Percentiles rank a stretch among this genome's conserved stretches.
phyloP scores from a whole-genome alignment of 2,113 vertebrate species.

The Zosterops hypoxanthus region DNA sequence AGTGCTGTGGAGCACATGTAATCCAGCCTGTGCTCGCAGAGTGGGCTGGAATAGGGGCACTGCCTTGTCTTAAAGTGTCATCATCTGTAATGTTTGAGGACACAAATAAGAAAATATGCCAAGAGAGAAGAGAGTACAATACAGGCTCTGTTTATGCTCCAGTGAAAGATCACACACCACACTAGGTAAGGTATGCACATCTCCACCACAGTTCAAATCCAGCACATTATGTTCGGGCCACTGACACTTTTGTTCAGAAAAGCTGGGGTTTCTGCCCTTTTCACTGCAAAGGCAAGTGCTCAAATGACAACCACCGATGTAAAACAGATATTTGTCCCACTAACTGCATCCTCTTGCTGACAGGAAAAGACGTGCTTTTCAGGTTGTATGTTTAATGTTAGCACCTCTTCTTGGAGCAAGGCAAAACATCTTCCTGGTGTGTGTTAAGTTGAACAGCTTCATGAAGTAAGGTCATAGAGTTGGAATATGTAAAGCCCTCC shows the following conservation, averaged over 20 bases:
- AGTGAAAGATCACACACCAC: conserved; percentile 49
- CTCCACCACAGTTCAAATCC: conserved; percentile 33
- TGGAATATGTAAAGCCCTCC: background rate
- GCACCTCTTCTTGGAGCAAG: background rate
- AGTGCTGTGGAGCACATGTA: background rate
- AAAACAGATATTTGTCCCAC: background rate
- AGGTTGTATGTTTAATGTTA: background rate
- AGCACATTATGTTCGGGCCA: background rate
- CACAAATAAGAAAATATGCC: conserved; percentile 26
- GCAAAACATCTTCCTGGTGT: background rate
- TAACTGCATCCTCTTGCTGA: background rate
- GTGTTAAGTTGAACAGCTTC: background rate
- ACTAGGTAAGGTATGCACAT: conserved; percentile 57
- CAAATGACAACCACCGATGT: background rate
- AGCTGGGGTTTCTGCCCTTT: conserved; percentile 29
- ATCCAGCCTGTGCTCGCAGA: background rate
- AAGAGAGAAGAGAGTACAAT: conserved; percentile 35
- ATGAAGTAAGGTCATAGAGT: background rate
- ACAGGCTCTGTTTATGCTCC: conserved; percentile 45
- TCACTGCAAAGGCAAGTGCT: background rate
- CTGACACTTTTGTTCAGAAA: conserved; percentile 36
- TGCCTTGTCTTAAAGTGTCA: background rate
- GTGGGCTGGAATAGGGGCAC: background rate
- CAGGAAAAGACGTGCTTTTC: background rate
- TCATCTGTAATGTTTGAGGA: background rate